Base-by-base conservation (phyloP, 2,888 invertebrate species). In the Tinea semifulvella region DNA sequence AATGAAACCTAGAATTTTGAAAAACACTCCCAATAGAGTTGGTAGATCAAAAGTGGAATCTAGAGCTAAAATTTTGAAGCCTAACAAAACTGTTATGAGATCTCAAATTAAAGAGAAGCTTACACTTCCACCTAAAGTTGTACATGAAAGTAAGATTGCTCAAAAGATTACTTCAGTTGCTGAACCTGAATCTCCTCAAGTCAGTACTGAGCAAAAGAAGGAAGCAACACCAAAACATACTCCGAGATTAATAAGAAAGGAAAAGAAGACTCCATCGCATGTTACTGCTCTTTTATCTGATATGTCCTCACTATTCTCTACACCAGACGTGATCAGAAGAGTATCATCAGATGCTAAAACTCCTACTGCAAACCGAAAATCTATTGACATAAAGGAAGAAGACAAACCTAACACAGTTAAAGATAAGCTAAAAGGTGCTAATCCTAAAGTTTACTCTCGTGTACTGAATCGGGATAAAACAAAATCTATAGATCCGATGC, bases 241-340 rank as follows among this genome's bases (percentile, higher is more conserved):
- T 43, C 61, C 64, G 35, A 79, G 77, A 54, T 49, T 61, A 16
- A 49, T 63, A 6, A 80, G 71, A 52, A 82, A 75, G 53, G 84
- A 84, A 48, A 84, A 85, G 49, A 88, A 87, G 60, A 81, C 84
- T 20, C 85, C 87, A 13, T 81, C 85, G 11, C 85, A 84, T 57
- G 73, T 85, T 38, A 82, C 81, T 45, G 82, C 67, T 52, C 68
- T 73, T 54, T 68, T 83, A 28, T 72, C 80, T 25, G 85, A 86
- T 57, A 86, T 86, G 82, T 84, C 90, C 47, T 88, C 89, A 26
- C 66, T 91, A 47, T 91, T 91, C 63, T 90, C 91, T 4, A 87
- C 90, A 31, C 91, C 91, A 14, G 91, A 91, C 75, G 89, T 91
- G 44, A 90, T 90, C 47, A 80, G 89, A 54, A 80, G 90, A 54